phyloP scores from a whole-genome alignment of 30 jellyfish, hydroid and myxozoan species.

The Aurelia aurita complex sp. Pacific region DNA sequence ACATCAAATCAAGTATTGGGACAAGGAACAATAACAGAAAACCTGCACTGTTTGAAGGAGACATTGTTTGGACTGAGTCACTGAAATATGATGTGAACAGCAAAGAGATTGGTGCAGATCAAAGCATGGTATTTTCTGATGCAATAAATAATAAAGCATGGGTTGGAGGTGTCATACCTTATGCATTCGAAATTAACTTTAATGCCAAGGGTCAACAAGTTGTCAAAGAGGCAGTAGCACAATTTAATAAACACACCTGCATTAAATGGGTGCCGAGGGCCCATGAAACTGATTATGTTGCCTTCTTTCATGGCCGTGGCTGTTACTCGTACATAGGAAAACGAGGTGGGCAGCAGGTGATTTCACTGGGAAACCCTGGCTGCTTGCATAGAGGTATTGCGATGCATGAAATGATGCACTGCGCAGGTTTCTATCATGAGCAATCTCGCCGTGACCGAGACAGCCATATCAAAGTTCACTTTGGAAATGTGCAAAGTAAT shows the following conservation, averaged over 20 bases:
- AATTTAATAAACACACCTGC: slow-evolving; percentile 70
- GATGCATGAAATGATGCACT: slow-evolving; percentile 93
- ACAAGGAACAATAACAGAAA: no score
- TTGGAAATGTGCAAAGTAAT: slow-evolving; percentile 31
- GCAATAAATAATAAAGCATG: no score
- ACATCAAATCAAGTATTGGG: no score
- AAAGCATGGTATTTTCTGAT: no score
- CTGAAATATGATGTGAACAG: no score
- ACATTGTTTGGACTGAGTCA: no score
- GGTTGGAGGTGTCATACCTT: no score
- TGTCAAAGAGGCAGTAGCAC: slow-evolving; percentile 74
- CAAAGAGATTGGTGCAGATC: no score
- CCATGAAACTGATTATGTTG: slow-evolving; percentile 52
- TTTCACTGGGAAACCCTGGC: slow-evolving; percentile 77
- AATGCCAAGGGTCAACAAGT: slow-evolving; percentile 16
- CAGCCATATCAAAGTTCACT: slow-evolving; percentile 23
- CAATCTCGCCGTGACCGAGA: slow-evolving; percentile 56
- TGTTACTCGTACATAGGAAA: slow-evolving; percentile 87
- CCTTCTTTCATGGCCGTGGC: slow-evolving; percentile 78
- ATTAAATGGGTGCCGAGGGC: slow-evolving; percentile 78
- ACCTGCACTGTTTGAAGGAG: no score
- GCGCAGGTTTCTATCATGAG: slow-evolving; percentile 66
- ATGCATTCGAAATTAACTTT: no score
- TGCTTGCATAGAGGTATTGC: slow-evolving; percentile 79
- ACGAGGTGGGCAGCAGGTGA: slow-evolving; percentile 81